Evolutionary conservation across 2,797 vertebrate genomes (phyloP).

Genomic region (Pseudomugil tenellus): DNA sequence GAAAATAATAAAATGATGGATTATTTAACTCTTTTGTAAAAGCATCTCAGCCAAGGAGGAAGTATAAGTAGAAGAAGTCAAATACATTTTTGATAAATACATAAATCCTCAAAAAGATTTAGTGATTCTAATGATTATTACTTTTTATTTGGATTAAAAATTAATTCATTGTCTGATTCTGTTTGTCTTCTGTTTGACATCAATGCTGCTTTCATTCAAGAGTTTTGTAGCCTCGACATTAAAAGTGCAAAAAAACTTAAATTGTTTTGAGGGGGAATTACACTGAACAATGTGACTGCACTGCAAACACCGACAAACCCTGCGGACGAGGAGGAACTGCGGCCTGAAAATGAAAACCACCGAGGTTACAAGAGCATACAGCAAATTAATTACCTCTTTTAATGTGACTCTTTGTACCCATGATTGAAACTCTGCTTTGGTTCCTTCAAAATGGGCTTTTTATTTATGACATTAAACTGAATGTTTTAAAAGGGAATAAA

Average conservation of each 20-base stretch:
- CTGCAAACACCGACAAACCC: slow-evolving; percentile 14
- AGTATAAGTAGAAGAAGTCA: too few species aligned
- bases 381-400: slow-evolving; percentile 11
- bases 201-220: neutral
- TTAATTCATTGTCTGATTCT: neutral
- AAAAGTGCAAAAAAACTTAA: neutral
- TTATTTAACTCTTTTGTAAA: too few species aligned
- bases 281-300: neutral
- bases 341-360: slow-evolving; percentile 27
- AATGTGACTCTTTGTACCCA: slow-evolving; percentile 14
- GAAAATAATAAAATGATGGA: neutral
- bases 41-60: too few species aligned
- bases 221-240: neutral
- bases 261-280: neutral
- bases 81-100: too few species aligned
- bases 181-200: neutral
- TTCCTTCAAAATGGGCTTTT: slow-evolving; percentile 1
- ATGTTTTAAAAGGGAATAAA: slow-evolving; percentile 12
- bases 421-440: neutral
- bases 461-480: slow-evolving; percentile 9
- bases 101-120: too few species aligned
- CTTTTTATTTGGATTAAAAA: neutral
- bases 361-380: neutral
- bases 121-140: neutral
- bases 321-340: slow-evolving; percentile 19